phyloP scores from a whole-genome alignment of 1,140 invertebrate genomes.

The Drosophila hydei region DNA sequence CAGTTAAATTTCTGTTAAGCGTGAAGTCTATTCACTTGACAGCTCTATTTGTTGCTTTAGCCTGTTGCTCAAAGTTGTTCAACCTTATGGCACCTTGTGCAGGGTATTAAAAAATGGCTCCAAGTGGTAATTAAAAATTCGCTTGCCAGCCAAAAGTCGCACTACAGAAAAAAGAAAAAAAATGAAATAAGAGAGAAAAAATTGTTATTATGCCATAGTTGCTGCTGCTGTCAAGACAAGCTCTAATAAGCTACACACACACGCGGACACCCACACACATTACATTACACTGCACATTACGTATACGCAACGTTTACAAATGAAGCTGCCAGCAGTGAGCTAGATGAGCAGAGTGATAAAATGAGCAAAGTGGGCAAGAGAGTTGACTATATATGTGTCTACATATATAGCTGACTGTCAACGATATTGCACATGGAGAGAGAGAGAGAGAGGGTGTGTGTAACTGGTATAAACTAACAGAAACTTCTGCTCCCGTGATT shows the following conservation, averaged over 20 bases:
- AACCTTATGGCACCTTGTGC: not conserved
- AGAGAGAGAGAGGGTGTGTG: slow-evolving; percentile 1
- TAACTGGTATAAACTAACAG: slow-evolving; percentile 42
- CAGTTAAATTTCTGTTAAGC: no score
- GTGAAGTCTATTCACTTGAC: no score
- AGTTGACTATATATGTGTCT: slow-evolving; percentile 8
- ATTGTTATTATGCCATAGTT: slow-evolving; percentile 52
- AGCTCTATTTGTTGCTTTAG: not conserved
- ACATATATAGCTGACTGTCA: slow-evolving; percentile 53
- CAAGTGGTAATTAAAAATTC: slow-evolving; percentile 61
- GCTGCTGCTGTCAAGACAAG: slow-evolving; percentile 40
- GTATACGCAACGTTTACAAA: slow-evolving; percentile 69
- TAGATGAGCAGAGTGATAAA: slow-evolving; percentile 18
- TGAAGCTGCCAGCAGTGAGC: slow-evolving; percentile 54
- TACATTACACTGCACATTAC: slow-evolving; percentile 46
- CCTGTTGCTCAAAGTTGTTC: slow-evolving; percentile 1
- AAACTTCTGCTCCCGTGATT: slow-evolving; percentile 59
- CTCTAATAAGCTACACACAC: slow-evolving; percentile 55
- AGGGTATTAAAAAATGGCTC: slow-evolving; percentile 27
- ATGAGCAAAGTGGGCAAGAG: slow-evolving; percentile 28
- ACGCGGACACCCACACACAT: slow-evolving; percentile 6
- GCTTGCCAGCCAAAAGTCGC: slow-evolving; percentile 52
- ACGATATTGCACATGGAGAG: slow-evolving; percentile 39
- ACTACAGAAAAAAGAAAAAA: slow-evolving; percentile 18
- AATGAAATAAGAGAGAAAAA: slow-evolving; percentile 17